Evolutionary conservation across 2,888 invertebrate species (phyloP).

Genomic region (Stenotaenia linearis): DNA sequence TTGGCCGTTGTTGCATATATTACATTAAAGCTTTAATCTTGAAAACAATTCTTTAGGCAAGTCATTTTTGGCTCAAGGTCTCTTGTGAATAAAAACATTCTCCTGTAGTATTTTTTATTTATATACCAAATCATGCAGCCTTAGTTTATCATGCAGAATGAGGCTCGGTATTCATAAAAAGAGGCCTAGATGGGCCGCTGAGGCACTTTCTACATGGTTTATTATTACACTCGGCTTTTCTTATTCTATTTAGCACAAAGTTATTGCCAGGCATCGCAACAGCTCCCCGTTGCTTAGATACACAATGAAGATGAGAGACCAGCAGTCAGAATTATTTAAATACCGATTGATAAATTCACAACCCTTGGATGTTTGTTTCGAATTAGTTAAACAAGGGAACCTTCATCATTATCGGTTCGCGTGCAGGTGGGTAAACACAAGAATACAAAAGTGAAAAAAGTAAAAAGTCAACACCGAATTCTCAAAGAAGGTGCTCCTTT

Average conservation of each 20-base stretch:
- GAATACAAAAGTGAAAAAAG: not conserved
- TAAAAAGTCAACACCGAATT: not conserved
- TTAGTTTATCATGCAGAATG: conserved; percentile 24
- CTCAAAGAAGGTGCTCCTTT: not conserved
- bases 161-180: conserved; percentile 14
- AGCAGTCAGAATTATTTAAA: not conserved
- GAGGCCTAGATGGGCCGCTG: not conserved
- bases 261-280: not conserved
- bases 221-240: conserved; percentile 19
- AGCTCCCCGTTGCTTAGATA: not conserved
- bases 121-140: conserved; percentile 13
- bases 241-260: conserved; percentile 26
- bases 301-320: not conserved
- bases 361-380: not conserved
- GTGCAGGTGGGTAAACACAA: not conserved
- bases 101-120: conserved; percentile 13
- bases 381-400: not conserved
- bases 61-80: not conserved
- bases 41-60: not conserved
- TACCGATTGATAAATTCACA: not conserved
- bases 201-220: conserved; percentile 24
- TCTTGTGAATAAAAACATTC: conserved; percentile 8
- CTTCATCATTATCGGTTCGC: not conserved
- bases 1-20: too few relatives aligned
- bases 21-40: not conserved